A percentile compares a stretch with the other conserved stretches of the same genome.
phyloP scores from a whole-genome alignment of 2,113 vertebrate genomes.

The Trichomycterus rosablanca region DNA sequence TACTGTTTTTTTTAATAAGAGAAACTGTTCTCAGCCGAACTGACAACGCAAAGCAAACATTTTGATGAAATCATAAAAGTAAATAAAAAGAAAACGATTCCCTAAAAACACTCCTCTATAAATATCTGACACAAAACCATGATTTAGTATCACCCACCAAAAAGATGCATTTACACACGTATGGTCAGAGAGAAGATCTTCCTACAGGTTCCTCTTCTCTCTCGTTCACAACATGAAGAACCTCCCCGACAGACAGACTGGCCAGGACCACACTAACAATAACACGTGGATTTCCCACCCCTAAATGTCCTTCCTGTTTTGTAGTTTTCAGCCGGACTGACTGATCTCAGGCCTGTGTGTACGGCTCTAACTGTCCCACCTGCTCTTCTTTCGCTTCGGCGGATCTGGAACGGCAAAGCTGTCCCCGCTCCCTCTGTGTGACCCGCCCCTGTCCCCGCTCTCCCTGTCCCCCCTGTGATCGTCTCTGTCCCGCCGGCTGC shows the following conservation, averaged over 20 bases:
- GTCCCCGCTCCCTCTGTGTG: conserved; percentile 67
- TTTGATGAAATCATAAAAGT: no score
- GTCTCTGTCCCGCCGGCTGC: conserved; percentile 51
- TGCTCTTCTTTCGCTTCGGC: conserved; percentile 92
- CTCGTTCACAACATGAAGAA: background rate
- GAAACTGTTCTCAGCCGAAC: no score
- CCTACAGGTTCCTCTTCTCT: background rate
- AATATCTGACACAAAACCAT: no score
- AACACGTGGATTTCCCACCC: no score
- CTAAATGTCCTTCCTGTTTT: no score
- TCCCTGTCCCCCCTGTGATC: conserved; percentile 27
- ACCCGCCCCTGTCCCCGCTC: conserved; percentile 48
- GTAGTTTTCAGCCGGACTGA: conserved; percentile 15
- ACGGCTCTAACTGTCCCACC: conserved; percentile 87
- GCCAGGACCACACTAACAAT: no score
- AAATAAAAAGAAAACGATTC: no score
- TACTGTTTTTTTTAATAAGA: no score
- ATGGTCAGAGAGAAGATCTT: background rate
- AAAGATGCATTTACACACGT: background rate
- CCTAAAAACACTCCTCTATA: no score
- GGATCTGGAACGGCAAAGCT: conserved; percentile 91
- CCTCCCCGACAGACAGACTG: no score
- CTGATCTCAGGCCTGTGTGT: conserved; percentile 37
- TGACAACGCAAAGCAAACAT: no score
- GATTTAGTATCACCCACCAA: background rate